These are phyloP conservation scores for Cryptotis parvus DNA, from an alignment of 2,113 vertebrate species.

Conservation along the genomic window DNA sequence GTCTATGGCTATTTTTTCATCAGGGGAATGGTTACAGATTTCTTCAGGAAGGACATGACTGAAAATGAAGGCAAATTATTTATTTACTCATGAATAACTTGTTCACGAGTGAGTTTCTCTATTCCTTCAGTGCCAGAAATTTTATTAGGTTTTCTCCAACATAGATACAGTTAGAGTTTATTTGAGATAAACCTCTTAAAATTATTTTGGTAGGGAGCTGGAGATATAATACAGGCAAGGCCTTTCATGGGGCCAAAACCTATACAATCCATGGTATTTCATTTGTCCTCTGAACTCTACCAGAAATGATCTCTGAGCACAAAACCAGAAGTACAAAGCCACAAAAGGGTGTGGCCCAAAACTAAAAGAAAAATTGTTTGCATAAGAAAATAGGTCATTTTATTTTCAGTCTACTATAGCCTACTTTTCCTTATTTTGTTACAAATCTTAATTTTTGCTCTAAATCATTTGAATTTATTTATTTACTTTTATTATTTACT, in stretches of 20 bases:
- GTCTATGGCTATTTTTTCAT: not conserved
- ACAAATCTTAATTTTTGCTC: not conserved
- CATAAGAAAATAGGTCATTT: not conserved
- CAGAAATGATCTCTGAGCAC: too few species aligned
- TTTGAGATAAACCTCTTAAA: not conserved
- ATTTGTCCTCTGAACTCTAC: too few species aligned
- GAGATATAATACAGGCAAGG: too few species aligned
- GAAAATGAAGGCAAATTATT: too few species aligned
- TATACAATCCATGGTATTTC: too few species aligned
- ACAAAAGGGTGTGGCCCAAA: not conserved
- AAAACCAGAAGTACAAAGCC: too few species aligned
- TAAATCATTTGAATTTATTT: not conserved
- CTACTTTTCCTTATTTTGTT: not conserved
- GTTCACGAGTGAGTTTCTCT: constrained; percentile 6
- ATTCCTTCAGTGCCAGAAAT: not conserved
- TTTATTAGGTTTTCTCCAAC: constrained; percentile 16
- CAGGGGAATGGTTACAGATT: not conserved
- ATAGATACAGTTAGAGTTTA: constrained; percentile 28
- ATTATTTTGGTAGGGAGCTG: constrained; percentile 35
- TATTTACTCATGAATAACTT: too few species aligned
- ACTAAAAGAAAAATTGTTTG: not conserved
- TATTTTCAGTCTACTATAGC: not conserved
- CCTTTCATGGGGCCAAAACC: too few species aligned
- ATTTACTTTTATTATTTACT: too few species aligned
- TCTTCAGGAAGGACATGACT: constrained; percentile 8